Conservation (phyloP, 1,140 invertebrate genomes). For the Drosophila subpulchrella region DNA sequence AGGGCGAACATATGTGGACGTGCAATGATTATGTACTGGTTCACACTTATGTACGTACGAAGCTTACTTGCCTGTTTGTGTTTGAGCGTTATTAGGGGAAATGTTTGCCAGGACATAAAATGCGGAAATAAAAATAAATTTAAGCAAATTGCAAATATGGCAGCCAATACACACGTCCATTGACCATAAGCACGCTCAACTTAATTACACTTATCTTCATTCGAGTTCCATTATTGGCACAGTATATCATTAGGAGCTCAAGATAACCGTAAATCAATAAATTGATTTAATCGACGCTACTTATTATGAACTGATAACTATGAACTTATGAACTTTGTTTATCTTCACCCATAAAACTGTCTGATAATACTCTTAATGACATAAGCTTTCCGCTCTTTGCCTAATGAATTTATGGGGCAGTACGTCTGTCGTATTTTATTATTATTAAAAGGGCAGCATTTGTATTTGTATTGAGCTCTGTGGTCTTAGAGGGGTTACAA, state of each 20-base stretch:
- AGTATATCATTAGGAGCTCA: background rate
- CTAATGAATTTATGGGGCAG: background rate
- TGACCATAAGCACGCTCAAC: constrained; percentile 25
- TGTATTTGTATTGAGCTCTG: no score
- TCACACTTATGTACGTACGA: constrained; percentile 5
- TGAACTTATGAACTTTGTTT: constrained; percentile 8
- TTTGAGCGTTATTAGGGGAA: constrained; percentile 49
- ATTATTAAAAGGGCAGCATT: no score
- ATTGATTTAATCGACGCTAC: constrained; percentile 8
- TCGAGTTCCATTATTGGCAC: background rate
- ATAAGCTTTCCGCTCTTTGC: background rate
- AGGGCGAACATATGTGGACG: constrained; percentile 26
- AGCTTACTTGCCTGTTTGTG: constrained; percentile 24
- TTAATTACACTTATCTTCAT: constrained; percentile 15
- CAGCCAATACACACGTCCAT: constrained; percentile 35
- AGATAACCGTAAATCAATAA: constrained; percentile 26
- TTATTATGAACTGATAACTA: constrained; percentile 1
- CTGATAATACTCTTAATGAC: background rate
- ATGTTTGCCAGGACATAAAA: constrained; percentile 63
- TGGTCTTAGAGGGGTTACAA: no score
- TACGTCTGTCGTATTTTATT: no score
- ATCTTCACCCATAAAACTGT: constrained; percentile 14
- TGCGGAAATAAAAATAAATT: constrained; percentile 68
- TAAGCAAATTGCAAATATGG: constrained; percentile 41
- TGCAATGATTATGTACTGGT: constrained; percentile 46